Evolutionary conservation across 2,888 invertebrate species (phyloP), one percentile per base, ranked within the genome.

Genomic region (Auanema freiburgensis): DNA sequence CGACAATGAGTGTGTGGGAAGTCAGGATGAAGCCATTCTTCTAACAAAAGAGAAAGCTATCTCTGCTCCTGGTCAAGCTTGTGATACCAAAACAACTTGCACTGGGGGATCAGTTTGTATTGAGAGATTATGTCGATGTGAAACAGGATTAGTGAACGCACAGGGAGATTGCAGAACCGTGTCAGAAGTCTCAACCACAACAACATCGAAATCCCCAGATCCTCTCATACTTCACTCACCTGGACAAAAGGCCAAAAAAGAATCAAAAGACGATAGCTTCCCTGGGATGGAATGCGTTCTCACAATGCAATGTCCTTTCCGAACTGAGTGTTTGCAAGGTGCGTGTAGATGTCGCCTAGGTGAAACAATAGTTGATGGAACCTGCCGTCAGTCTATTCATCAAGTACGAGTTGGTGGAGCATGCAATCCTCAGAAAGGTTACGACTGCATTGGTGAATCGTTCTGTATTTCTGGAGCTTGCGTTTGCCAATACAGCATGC

Each of bases 261-360:
- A 59, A 24, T 62, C 59, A 14, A 49, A 16, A 6, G 61, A 65
- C 21, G 62, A 50, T 6, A 23, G 63, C 12, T 58, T 62, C 6
- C 72, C 80, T 0, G 82, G 82, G 14, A 69, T 71, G 18, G 67
- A 66, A 43, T 82, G 82, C 53, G 69, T 57, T 2, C 49, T 74
- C 1, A 67, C 72, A 2, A 60, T 74, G 41, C 76, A 82, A 55
- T 83, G 83, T 46, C 74, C 74, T 1, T 78, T 68, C 58, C 65
- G 79, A 8, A 76, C 80, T 0, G 77, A 78, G 65, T 83, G 83
- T 56, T 43, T 77, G 8, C 71, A 78, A 23, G 79, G 78, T 24
- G 79, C 82, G 14, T 83, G 83, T 62, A 67, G 81, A 0, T 83
- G 83, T 60, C 69, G 67, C 24, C 60, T 65, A 55, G 76, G 76